Evolutionary conservation across 2,113 vertebrate species (phyloP).

Genomic region (Mustela nigripes): DNA sequence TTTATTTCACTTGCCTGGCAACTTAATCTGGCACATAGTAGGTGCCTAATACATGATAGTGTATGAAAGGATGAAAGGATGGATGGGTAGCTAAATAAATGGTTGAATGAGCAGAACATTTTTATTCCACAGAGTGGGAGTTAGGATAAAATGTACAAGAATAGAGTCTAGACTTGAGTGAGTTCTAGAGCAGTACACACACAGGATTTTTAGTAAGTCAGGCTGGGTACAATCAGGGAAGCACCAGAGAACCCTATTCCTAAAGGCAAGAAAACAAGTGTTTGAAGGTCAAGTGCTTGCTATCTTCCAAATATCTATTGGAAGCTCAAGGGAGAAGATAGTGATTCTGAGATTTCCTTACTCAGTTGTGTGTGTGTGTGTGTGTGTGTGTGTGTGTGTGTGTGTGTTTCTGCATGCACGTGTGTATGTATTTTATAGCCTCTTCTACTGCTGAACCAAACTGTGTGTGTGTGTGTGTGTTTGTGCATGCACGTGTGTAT

Average conservation of each 20-base stretch:
- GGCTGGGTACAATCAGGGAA: neutral
- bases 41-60: neutral
- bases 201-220: neutral
- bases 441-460: too few relatives aligned
- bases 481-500: neutral
- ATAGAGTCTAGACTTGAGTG: neutral
- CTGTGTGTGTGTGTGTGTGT: neutral
- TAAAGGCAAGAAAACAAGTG: neutral
- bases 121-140: neutral
- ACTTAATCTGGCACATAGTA: neutral
- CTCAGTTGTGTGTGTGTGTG: neutral
- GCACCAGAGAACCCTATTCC: neutral
- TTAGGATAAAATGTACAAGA: neutral
- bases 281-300: neutral
- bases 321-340: neutral
- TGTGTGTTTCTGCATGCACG: too few relatives aligned
- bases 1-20: neutral
- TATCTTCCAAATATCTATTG: neutral
- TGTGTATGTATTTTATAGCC: too few relatives aligned
- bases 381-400: too few relatives aligned
- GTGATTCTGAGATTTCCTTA: neutral
- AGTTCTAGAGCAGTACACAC: neutral
- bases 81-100: neutral
- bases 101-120: neutral
- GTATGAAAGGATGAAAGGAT: neutral